Conservation (phyloP, 2,113 vertebrate species). For the Equus quagga region DNA sequence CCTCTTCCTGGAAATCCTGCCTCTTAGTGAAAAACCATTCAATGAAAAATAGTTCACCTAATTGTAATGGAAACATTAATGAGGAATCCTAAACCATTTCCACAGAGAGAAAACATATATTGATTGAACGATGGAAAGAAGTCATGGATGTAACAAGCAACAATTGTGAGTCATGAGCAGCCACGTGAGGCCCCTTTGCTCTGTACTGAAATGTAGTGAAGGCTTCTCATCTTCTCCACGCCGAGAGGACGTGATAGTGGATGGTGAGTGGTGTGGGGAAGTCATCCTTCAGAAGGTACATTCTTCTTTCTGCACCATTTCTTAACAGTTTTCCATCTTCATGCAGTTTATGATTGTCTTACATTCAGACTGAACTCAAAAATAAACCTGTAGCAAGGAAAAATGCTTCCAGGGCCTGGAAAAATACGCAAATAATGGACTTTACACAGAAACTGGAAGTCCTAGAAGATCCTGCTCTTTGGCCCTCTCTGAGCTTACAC, state of each 20-base stretch:
- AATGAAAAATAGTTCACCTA: not conserved
- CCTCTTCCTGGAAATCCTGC: not conserved
- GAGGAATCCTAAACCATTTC: not conserved
- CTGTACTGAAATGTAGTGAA: not conserved
- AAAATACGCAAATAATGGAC: not conserved
- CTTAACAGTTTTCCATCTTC: not conserved
- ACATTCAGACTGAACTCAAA: not conserved
- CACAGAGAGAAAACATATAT: not conserved
- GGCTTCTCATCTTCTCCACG: rapidly evolving
- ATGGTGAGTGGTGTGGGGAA: no score
- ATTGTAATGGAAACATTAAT: not conserved
- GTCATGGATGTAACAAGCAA: not conserved
- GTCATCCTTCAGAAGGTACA: not conserved
- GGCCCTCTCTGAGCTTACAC: not conserved
- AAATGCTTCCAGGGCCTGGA: not conserved
- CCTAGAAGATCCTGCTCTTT: rapidly evolving
- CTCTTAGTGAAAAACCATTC: not conserved
- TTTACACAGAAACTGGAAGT: not conserved
- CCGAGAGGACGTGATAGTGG: rapidly evolving
- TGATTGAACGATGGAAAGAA: not conserved
- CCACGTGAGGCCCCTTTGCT: not conserved
- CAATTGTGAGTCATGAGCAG: not conserved
- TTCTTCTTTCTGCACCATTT: not conserved
- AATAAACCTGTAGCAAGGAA: not conserved
- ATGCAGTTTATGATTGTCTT: not conserved